A percentile compares a stretch with the other conserved stretches of the same genome.
Evolutionary conservation across 2,113 vertebrate species (phyloP).

Genomic region (Dromas ardeola): DNA sequence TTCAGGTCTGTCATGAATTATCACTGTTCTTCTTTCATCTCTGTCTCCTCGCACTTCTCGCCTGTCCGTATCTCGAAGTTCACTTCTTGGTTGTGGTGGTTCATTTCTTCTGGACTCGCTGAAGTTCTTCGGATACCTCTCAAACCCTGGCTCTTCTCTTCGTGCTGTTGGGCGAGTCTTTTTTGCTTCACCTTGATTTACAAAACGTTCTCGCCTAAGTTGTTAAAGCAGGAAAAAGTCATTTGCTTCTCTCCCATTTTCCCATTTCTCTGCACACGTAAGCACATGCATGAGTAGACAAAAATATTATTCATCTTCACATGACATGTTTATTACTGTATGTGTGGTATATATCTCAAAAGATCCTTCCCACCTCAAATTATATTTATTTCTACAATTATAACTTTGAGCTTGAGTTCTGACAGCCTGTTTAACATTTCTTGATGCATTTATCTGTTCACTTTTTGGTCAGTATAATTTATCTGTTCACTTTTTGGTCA

Average conservation of each 20-base stretch:
- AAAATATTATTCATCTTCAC: background rate
- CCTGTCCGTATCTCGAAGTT: slow-evolving; percentile 87
- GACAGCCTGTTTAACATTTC: background rate
- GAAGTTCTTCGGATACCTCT: slow-evolving; percentile 91
- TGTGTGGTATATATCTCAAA: background rate
- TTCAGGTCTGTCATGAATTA: slow-evolving; percentile 84
- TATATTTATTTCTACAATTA: background rate
- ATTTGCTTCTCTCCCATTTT: background rate
- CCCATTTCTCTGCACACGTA: background rate
- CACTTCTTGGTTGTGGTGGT: slow-evolving; percentile 77
- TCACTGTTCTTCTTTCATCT: slow-evolving; percentile 87
- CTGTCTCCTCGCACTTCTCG: slow-evolving; percentile 85
- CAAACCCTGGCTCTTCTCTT: slow-evolving; percentile 86
- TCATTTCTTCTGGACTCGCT: slow-evolving; percentile 86
- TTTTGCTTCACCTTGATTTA: slow-evolving; percentile 87
- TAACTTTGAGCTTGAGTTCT: background rate
- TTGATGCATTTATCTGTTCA: background rate
- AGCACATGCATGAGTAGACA: background rate
- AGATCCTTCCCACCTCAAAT: background rate
- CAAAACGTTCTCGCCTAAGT: slow-evolving; percentile 88
- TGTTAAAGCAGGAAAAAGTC: background rate
- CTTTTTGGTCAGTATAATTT: background rate
- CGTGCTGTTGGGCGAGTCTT: slow-evolving; percentile 85
- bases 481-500: no score
- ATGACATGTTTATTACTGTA: background rate